phyloP scores from a whole-genome alignment of 2,113 vertebrate species.

The Colaptes auratus region DNA sequence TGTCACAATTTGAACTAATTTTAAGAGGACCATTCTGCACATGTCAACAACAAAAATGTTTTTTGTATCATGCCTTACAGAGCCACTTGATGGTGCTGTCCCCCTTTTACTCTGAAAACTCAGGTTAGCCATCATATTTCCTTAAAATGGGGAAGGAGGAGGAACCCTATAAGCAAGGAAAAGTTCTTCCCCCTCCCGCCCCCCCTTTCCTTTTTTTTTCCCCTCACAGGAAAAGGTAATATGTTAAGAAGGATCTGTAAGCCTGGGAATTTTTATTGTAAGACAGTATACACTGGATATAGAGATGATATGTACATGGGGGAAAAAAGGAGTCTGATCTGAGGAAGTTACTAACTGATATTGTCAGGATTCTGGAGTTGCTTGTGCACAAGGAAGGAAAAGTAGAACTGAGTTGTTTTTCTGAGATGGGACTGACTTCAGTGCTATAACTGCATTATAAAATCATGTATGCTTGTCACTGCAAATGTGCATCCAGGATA shows the following conservation, averaged over 20 bases:
- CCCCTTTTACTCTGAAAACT: conserved; percentile 5
- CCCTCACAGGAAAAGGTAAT: not conserved
- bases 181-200: not conserved
- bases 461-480: not conserved
- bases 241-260: not conserved
- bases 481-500: too few species aligned
- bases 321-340: not conserved
- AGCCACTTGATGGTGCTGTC: conserved; percentile 63
- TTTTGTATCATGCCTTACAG: not conserved
- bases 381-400: not conserved
- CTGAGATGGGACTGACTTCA: not conserved
- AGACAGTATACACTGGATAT: not conserved
- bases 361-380: not conserved
- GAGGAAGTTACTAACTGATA: not conserved
- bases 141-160: not conserved
- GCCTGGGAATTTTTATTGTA: not conserved
- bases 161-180: not conserved
- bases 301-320: not conserved
- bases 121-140: not conserved
- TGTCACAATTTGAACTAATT: not conserved
- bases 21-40: not conserved
- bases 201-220: too few species aligned
- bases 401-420: not conserved
- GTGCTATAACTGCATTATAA: not conserved
- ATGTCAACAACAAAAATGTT: not conserved